Percentiles rank a stretch among this genome's conserved stretches.
phyloP scores from a whole-genome alignment of 92 coral and sea anemone genomes.

The Epizoanthus stellaris region DNA sequence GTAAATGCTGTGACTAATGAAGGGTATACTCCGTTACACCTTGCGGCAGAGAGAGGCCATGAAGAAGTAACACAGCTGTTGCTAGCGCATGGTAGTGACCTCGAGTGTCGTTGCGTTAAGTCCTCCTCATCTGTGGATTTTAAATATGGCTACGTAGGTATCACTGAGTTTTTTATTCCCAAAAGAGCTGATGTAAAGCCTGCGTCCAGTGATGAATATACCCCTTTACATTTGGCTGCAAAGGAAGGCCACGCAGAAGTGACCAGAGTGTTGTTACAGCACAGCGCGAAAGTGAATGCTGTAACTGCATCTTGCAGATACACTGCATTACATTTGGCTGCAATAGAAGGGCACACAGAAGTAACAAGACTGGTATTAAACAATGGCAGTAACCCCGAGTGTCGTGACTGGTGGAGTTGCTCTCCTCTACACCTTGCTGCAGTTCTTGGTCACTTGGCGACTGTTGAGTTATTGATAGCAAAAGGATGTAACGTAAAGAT shows the following conservation, averaged over 20 bases:
- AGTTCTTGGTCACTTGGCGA: background rate
- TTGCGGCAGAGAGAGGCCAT: too few species aligned
- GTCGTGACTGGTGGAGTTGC: background rate
- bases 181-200: too few species aligned
- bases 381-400: background rate
- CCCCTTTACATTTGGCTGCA: too few species aligned
- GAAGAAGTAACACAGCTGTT: too few species aligned
- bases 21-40: background rate
- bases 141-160: too few species aligned
- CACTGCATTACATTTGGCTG: slow-evolving; percentile 8
- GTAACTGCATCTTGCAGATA: background rate
- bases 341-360: background rate
- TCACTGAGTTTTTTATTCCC: too few species aligned
- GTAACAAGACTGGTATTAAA: background rate
- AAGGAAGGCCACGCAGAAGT: too few species aligned
- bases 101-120: too few species aligned
- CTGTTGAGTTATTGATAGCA: background rate
- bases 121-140: too few species aligned
- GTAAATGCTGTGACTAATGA: background rate
- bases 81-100: too few species aligned
- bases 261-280: too few species aligned
- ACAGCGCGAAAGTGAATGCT: background rate
- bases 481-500: background rate
- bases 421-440: slow-evolving; percentile 31
- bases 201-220: too few species aligned